Percentiles rank a stretch among this genome's conserved stretches.
Conservation (phyloP, 2,113 vertebrate genomes). For the Psittacus erithacus region DNA sequence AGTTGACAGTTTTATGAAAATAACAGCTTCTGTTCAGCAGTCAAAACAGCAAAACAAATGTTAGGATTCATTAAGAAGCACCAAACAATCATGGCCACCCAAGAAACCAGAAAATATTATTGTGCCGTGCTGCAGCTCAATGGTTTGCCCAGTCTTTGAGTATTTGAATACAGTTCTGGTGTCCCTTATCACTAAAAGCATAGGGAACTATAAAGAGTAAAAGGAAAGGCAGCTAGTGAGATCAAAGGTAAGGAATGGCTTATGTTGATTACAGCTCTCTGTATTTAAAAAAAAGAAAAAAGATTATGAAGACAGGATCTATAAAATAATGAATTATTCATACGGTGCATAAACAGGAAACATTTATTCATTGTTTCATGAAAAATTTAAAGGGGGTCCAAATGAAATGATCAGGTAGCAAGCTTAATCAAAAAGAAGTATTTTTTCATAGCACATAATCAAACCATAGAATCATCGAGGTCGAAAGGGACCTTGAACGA, state of each 20-base stretch:
- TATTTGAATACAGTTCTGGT: background rate
- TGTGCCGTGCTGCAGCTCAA: background rate
- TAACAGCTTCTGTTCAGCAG: background rate
- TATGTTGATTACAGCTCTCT: background rate
- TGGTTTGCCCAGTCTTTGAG: background rate
- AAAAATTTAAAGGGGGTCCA: background rate
- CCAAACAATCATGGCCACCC: background rate
- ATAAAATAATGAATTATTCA: background rate
- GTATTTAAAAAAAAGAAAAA: background rate
- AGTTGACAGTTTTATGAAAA: background rate
- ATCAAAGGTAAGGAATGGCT: background rate
- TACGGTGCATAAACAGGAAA: background rate
- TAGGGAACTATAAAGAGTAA: background rate
- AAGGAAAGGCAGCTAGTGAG: background rate
- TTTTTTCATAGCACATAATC: background rate
- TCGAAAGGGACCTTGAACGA: background rate
- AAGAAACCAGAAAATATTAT: background rate
- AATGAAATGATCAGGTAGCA: background rate
- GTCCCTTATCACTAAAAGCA: background rate
- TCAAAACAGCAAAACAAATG: slow-evolving; percentile 28
- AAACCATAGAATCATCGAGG: background rate
- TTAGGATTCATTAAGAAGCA: background rate
- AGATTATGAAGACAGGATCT: background rate
- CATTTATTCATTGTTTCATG: background rate
- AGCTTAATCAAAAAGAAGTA: background rate